Evolutionary conservation across 2,113 vertebrate species (phyloP).

Genomic region (Erpornis zantholeuca): DNA sequence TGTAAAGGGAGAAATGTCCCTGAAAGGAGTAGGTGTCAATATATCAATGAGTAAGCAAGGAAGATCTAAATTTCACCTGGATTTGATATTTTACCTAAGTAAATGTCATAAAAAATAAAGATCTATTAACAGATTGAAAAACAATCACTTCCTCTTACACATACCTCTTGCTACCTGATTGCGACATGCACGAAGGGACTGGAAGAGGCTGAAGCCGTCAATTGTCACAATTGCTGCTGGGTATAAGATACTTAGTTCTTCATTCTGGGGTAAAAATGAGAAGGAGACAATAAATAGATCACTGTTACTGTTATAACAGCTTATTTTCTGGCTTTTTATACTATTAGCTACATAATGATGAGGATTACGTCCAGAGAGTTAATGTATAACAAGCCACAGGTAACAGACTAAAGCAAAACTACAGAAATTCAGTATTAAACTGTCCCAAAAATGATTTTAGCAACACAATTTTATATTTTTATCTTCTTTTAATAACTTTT

Average conservation of each 20-base stretch:
- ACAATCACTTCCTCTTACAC: background rate
- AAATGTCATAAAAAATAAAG: background rate
- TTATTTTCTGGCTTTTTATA: background rate
- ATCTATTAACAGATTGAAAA: background rate
- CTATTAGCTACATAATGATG: background rate
- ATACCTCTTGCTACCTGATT: conserved; percentile 98
- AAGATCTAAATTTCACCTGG: background rate
- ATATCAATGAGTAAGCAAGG: background rate
- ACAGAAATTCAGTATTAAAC: background rate
- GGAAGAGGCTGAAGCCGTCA: conserved; percentile 97
- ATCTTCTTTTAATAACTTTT: background rate
- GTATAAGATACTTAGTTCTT: conserved; percentile 95
- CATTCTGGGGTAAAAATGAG: conserved; percentile 77
- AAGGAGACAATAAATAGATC: background rate
- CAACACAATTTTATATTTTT: background rate
- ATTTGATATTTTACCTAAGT: background rate
- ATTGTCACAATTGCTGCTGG: conserved; percentile 93
- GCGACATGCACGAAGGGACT: conserved; percentile 94
- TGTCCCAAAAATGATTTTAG: background rate
- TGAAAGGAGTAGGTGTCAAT: background rate
- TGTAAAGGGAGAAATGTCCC: background rate
- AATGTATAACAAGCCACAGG: background rate
- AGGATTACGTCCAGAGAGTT: background rate
- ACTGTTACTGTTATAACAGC: background rate
- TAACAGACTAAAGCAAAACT: background rate